A percentile compares a stretch with the other conserved stretches of the same genome.
Conservation (phyloP, 2,113 vertebrate species). For the Pollimyrus isidori region DNA sequence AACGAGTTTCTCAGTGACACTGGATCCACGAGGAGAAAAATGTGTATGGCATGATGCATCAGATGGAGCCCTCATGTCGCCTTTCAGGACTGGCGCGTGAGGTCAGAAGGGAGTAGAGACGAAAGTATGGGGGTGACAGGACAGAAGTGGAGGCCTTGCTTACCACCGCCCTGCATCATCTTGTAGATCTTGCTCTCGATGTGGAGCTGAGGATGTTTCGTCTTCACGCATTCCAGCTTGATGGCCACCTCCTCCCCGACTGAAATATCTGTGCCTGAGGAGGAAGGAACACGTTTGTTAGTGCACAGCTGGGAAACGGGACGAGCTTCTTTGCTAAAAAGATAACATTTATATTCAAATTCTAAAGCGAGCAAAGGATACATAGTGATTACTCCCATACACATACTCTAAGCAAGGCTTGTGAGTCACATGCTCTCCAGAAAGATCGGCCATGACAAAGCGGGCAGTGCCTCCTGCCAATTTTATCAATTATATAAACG, state of each 20-base stretch:
- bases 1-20: not conserved
- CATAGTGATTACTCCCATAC: not conserved
- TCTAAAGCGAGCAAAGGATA: not conserved
- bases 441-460: not conserved
- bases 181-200: conserved; percentile 94
- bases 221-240: conserved; percentile 88
- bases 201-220: conserved; percentile 85
- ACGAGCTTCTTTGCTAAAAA: not conserved
- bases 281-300: not conserved
- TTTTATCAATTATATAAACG: conserved; percentile 9
- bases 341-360: not conserved
- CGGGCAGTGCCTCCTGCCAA: not conserved
- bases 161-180: conserved; percentile 90
- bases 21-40: not conserved
- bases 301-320: not conserved
- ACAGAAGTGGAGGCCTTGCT: conserved; percentile 10
- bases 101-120: not conserved
- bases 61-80: not conserved
- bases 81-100: not conserved
- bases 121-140: not conserved
- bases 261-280: conserved; percentile 78
- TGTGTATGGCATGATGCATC: not conserved
- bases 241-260: conserved; percentile 84
- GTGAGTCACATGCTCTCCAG: not conserved
- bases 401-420: not conserved